Conservation (phyloP, 2,797 vertebrate genomes). For the Falco rusticolus region DNA sequence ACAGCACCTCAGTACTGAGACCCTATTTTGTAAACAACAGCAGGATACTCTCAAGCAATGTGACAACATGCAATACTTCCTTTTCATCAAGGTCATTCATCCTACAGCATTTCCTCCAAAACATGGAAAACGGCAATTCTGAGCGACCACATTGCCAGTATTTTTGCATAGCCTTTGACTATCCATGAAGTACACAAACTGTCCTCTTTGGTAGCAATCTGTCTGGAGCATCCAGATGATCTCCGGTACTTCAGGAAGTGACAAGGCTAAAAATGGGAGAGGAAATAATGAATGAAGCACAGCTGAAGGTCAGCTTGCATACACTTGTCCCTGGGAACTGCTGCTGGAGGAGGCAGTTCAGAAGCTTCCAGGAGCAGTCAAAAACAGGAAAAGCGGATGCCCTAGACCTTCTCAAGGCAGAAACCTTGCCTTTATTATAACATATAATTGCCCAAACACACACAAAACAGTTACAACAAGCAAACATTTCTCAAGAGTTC, state of each 20-base stretch:
- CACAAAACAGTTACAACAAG: not conserved
- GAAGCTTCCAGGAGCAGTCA: not conserved
- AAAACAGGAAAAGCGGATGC: not conserved
- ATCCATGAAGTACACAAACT: not conserved
- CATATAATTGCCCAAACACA: not conserved
- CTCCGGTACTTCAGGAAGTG: not conserved
- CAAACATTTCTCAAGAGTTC: not conserved
- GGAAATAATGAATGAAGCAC: not conserved
- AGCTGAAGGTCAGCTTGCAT: not conserved
- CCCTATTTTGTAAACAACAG: not conserved
- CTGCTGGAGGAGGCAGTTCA: not conserved
- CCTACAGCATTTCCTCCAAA: not conserved
- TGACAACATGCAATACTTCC: not conserved
- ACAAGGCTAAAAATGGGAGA: not conserved
- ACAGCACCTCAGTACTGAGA: not conserved
- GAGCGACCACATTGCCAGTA: fast-evolving
- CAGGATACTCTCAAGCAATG: not conserved
- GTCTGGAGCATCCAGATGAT: not conserved
- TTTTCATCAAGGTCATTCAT: not conserved
- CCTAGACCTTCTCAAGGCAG: not conserved
- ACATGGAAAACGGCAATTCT: not conserved
- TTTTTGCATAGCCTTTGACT: not conserved
- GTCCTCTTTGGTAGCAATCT: not conserved
- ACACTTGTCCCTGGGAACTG: not conserved
- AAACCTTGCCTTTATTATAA: not conserved